Evolutionary conservation across 2,113 vertebrate species (phyloP).

Genomic region (Colinus virginianus): DNA sequence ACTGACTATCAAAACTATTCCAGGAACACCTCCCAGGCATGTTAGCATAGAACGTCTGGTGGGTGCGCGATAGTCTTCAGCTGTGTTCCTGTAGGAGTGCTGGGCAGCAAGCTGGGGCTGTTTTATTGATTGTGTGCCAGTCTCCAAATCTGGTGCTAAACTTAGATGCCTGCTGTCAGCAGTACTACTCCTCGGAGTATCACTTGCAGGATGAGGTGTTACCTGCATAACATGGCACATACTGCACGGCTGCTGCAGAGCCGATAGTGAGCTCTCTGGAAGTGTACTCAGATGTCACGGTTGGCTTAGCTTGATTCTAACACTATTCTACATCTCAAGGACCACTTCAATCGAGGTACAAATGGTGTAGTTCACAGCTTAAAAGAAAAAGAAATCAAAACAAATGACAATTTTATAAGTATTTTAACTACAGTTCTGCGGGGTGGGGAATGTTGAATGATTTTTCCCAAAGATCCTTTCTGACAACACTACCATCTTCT

Average conservation of each 20-base stretch:
- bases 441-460: neutral
- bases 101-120: constrained; percentile 31
- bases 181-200: neutral
- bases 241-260: neutral
- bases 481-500: neutral
- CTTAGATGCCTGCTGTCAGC: neutral
- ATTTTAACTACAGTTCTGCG: neutral
- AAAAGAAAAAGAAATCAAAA: neutral
- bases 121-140: constrained; percentile 18
- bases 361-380: neutral
- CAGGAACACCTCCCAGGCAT: constrained; percentile 35
- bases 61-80: constrained; percentile 1
- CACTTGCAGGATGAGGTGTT: neutral
- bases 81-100: neutral
- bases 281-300: neutral
- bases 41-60: constrained; percentile 31
- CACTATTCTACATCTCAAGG: neutral
- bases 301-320: neutral
- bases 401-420: neutral
- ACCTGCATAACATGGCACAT: accelerated
- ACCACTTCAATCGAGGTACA: neutral
- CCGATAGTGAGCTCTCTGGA: neutral
- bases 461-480: constrained; percentile 5
- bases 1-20: constrained; percentile 2
- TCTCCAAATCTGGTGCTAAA: constrained; percentile 31